Conservation (phyloP, 2,797 vertebrate species). For the Cheirogaleus major region DNA sequence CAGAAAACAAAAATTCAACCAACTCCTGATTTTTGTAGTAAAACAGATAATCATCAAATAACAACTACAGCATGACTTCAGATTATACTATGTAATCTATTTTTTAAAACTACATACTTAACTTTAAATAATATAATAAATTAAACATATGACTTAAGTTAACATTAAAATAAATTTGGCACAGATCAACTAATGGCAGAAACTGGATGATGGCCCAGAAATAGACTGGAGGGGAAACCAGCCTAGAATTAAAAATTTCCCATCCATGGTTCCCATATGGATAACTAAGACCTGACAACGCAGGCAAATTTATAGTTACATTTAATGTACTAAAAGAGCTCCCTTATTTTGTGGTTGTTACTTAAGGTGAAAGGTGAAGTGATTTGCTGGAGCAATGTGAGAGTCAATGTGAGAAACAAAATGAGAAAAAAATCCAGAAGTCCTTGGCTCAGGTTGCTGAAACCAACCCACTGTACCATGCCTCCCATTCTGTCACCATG, state of each 20-base stretch:
- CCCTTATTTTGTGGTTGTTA: neutral
- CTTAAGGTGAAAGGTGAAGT: slow-evolving; percentile 49
- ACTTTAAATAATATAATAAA: slow-evolving; percentile 39
- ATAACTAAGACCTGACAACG: neutral
- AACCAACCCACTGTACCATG: slow-evolving; percentile 29
- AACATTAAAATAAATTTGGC: slow-evolving; percentile 47
- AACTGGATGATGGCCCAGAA: slow-evolving; percentile 49
- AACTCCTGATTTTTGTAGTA: slow-evolving; percentile 34
- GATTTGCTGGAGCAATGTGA: neutral
- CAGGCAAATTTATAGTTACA: neutral
- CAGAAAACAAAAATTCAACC: neutral
- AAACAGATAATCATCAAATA: slow-evolving; percentile 26
- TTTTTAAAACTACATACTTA: neutral
- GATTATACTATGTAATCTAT: neutral
- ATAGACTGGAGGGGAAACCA: neutral
- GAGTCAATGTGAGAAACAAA: slow-evolving; percentile 40
- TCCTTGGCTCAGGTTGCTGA: slow-evolving; percentile 22
- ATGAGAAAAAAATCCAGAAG: slow-evolving; percentile 10
- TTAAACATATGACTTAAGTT: slow-evolving; percentile 30
- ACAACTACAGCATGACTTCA: slow-evolving; percentile 43
- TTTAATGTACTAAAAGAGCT: neutral
- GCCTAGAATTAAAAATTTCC: neutral
- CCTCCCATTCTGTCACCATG: slow-evolving; percentile 36
- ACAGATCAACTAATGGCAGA: slow-evolving; percentile 36
- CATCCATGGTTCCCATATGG: neutral